A percentile compares a stretch with the other conserved stretches of the same genome.
Conservation (phyloP, 92 coral and sea anemone genomes). For the Heteractis magnifica region DNA sequence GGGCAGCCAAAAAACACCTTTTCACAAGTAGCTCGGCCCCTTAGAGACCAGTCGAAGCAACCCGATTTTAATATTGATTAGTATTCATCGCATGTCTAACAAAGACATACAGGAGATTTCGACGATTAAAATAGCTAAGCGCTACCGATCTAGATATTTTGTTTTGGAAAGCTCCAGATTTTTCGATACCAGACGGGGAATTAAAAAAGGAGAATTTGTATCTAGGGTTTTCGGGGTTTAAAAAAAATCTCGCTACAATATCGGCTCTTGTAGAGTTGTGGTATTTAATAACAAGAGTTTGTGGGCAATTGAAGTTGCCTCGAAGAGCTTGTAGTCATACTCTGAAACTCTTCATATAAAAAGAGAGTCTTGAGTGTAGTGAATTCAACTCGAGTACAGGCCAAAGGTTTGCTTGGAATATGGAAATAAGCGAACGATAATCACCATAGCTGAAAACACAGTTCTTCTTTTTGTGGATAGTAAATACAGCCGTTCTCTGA, state of each 20-base stretch:
- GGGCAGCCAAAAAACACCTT: not conserved
- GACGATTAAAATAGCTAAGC: conserved; percentile 5
- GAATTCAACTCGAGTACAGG: conserved; percentile 4
- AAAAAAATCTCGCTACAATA: not conserved
- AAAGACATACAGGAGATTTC: conserved; percentile 1
- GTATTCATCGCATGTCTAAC: conserved; percentile 3
- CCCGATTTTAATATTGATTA: not conserved
- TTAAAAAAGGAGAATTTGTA: not conserved
- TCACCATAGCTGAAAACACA: not conserved
- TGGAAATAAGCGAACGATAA: not conserved
- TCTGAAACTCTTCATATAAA: conserved; percentile 4
- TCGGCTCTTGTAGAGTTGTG: not conserved
- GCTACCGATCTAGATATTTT: conserved; percentile 4
- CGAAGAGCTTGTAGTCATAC: conserved; percentile 18
- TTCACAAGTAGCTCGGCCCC: conserved; percentile 10
- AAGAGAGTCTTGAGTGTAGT: conserved; percentile 2
- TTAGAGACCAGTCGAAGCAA: not conserved
- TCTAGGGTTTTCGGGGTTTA: not conserved
- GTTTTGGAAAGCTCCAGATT: not conserved
- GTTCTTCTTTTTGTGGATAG: not conserved
- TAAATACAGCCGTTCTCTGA: not conserved
- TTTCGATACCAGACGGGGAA: not conserved
- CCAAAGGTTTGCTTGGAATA: not conserved
- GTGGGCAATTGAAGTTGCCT: conserved; percentile 11
- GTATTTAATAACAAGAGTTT: not conserved